Evolutionary conservation across 2,113 vertebrate species (phyloP).

Genomic region (Pygoscelis adeliae): DNA sequence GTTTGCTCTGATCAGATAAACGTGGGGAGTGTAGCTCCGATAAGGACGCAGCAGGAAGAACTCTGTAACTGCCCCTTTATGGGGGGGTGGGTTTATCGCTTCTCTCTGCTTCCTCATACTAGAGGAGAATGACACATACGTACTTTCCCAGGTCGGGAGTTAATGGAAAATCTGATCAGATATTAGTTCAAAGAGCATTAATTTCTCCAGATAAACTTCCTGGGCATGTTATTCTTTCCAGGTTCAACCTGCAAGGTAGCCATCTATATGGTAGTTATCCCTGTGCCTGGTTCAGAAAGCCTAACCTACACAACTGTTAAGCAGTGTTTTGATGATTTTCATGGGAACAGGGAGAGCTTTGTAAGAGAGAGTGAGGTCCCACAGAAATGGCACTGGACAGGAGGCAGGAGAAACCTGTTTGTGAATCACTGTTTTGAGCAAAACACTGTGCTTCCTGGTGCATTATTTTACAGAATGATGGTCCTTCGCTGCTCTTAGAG

Average conservation of each 20-base stretch:
- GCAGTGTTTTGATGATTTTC: neutral
- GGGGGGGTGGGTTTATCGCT: neutral
- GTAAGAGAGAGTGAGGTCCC: neutral
- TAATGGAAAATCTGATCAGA: neutral
- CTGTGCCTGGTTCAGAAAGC: neutral
- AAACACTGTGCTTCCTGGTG: neutral
- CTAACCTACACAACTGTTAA: neutral
- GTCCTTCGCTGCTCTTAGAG: neutral
- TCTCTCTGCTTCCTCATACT: neutral
- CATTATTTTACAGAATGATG: neutral
- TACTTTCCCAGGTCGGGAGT: neutral
- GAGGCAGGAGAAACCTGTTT: neutral
- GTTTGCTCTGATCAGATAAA: neutral
- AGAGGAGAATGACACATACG: neutral
- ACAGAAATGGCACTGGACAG: neutral
- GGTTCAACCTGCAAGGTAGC: neutral
- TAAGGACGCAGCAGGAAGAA: neutral
- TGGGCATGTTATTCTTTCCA: neutral
- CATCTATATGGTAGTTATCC: neutral
- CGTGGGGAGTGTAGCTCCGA: neutral
- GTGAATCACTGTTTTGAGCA: neutral
- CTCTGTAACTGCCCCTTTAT: neutral
- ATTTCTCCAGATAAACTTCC: neutral
- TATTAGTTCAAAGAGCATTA: neutral
- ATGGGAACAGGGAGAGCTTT: neutral